Base-by-base conservation (phyloP, 2,888 invertebrate genomes). In the Sarcophaga rosellei region DNA sequence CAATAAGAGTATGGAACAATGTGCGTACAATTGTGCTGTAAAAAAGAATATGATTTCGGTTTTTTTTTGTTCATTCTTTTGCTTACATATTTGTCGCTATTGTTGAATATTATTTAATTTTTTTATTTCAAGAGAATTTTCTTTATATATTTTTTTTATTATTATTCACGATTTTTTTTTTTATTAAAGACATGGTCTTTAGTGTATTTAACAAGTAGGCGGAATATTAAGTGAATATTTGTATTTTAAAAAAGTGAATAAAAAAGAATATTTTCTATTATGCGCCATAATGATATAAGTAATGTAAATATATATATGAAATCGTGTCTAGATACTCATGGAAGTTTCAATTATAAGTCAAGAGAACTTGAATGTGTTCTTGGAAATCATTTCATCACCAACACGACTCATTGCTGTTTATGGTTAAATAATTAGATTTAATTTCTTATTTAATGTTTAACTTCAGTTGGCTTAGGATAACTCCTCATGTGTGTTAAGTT, bases 201-300 rank as follows among this genome's bases (percentile, higher is more conserved):
- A 65, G 63, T 15, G 65, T 72, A 73, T 73, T 68, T 80, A 66
- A 66, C n/a, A 35, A 72, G 73, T 73, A 80, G 80, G 79, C 53
- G 70, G 59, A 66, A 80, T 73, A 62, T 73, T 72, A 66, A 80
- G 61, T 45, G 59, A 80, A 72, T 65, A 44, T 72, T 79, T 70
- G 12, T 70, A 63, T 65, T 72, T 79, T 65, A n/a, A 59, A 72
- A 74, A 10, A 2, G 0, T 1, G 2, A 35, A 35, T 1, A 35
- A 35, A 35, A 8, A 35, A 8, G 35, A 57, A 57, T 12, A 53
- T 57, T 6, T 53, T 53, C 1, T 15, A 53, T 12, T 12, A 15
- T 15, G 12, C 53, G 53, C 8, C 57, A 15, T 57, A 57, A 17
- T 17, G 53, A 12, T 4, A 25, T 25, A 4, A 25, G 25, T 25